phyloP scores from a whole-genome alignment of 2,888 invertebrate species.

The Meandrusa payeni region DNA sequence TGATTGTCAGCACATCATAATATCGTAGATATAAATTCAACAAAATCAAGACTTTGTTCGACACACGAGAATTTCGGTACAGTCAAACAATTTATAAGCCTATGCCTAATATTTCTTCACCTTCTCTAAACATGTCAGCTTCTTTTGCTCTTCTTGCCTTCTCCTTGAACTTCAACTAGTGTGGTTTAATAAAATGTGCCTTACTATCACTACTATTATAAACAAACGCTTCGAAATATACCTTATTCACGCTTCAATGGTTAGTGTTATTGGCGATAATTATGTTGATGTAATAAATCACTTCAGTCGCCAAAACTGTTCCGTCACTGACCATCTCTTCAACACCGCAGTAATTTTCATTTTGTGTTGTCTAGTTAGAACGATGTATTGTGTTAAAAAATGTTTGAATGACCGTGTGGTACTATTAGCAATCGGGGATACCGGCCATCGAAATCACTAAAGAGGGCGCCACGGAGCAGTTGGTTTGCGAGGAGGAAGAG shows the following conservation, averaged over 20 bases:
- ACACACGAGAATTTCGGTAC: too few relatives aligned
- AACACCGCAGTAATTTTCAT: constrained; percentile 56
- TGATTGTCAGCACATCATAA: constrained; percentile 13
- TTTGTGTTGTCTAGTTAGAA: constrained; percentile 53
- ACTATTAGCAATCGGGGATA: constrained; percentile 78
- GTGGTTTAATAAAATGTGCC: constrained; percentile 8
- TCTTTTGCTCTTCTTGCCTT: constrained; percentile 47
- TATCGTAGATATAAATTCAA: constrained; percentile 4
- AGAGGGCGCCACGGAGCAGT: constrained; percentile 85
- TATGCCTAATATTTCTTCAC: constrained; percentile 42
- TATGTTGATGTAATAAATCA: constrained; percentile 29
- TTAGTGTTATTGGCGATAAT: constrained; percentile 5
- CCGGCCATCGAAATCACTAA: constrained; percentile 89
- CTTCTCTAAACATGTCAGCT: constrained; percentile 55
- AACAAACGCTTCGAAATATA: constrained; percentile 15
- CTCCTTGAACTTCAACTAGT: constrained; percentile 9
- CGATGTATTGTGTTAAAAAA: constrained; percentile 51
- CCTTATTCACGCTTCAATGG: constrained; percentile 22
- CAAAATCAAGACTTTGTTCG: too few relatives aligned
- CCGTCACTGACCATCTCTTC: constrained; percentile 48
- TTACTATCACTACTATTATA: constrained; percentile 12
- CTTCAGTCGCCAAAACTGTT: constrained; percentile 32
- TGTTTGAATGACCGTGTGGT: constrained; percentile 74
- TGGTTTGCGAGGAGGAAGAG: constrained; percentile 83
- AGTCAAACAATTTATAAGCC: too few relatives aligned